Evolutionary conservation across 1,140 invertebrate genomes (phyloP).

Genomic region (Elysia chlorotica): DNA sequence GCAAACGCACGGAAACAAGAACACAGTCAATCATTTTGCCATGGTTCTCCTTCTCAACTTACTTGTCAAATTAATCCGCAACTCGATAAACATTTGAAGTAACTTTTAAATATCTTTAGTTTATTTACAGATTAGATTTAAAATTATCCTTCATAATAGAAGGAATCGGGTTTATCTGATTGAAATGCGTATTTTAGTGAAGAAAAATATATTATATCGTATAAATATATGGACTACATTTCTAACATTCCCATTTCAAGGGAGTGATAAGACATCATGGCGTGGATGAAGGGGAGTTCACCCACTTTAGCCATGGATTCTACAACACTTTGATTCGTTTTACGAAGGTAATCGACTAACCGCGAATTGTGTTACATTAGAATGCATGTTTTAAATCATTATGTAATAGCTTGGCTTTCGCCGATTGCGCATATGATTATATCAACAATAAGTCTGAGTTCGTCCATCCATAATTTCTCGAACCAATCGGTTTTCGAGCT

Average conservation of each 20-base stretch:
- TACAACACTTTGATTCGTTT: constrained; percentile 1
- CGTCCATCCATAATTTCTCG: no score
- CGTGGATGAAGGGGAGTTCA: constrained; percentile 27
- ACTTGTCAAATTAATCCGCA: no score
- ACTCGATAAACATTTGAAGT: constrained; percentile 29
- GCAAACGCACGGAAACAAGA: constrained; percentile 2
- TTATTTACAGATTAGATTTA: no score
- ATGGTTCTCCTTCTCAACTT: constrained; percentile 16
- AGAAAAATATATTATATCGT: no score
- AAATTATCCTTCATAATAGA: background rate
- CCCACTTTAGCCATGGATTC: constrained; percentile 24
- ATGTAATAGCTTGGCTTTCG: no score
- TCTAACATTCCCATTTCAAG: background rate
- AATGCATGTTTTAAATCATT: no score
- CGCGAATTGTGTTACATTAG: no score
- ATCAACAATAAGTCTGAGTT: no score
- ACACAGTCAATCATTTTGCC: constrained; percentile 18
- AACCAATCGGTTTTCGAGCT: constrained; percentile 6
- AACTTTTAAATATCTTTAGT: no score
- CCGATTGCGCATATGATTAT: no score
- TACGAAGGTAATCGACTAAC: constrained; percentile 8
- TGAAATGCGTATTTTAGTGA: no score
- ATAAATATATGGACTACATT: constrained; percentile 20
- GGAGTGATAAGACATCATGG: constrained; percentile 21
- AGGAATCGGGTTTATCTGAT: background rate